Conservation (phyloP, 2,113 vertebrate species). For the Pelobates fuscus region DNA sequence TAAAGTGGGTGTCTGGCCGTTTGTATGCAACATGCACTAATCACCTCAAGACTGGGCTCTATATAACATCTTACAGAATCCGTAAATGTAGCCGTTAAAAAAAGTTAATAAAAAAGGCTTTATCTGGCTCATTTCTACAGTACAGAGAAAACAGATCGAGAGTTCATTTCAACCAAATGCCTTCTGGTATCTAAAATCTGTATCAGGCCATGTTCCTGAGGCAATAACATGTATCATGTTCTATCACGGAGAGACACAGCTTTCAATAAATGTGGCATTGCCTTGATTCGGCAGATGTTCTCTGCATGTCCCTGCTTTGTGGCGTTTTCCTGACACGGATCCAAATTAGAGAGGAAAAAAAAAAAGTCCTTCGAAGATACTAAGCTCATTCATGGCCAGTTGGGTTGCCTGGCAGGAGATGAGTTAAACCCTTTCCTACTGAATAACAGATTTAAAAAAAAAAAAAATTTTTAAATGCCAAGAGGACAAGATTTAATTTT, state of each 20-base stretch:
- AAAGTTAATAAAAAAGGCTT: no score
- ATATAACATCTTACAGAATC: no score
- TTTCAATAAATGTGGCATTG: background rate
- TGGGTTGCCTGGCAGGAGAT: background rate
- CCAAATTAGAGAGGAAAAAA: slow-evolving; percentile 17
- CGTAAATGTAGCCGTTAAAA: no score
- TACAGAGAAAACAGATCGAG: no score
- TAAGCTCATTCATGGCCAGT: background rate
- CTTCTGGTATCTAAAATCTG: no score
- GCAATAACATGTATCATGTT: background rate
- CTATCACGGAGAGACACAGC: background rate
- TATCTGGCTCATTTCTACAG: no score
- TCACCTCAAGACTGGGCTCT: no score
- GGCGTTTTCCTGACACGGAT: background rate
- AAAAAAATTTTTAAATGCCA: no score
- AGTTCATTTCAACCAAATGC: no score
- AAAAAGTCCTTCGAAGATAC: background rate
- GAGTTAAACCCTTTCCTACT: slow-evolving; percentile 11
- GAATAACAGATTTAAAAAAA: background rate
- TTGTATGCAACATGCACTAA: no score
- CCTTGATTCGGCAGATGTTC: background rate
- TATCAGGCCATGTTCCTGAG: background rate
- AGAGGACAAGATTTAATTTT: slow-evolving; percentile 5
- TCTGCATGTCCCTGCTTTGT: background rate
- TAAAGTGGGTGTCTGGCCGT: no score